Evolutionary conservation across 92 coral and sea anemone genomes (phyloP), one percentile per base, ranked within the genome.

Genomic region (Palythoa grandiflora): DNA sequence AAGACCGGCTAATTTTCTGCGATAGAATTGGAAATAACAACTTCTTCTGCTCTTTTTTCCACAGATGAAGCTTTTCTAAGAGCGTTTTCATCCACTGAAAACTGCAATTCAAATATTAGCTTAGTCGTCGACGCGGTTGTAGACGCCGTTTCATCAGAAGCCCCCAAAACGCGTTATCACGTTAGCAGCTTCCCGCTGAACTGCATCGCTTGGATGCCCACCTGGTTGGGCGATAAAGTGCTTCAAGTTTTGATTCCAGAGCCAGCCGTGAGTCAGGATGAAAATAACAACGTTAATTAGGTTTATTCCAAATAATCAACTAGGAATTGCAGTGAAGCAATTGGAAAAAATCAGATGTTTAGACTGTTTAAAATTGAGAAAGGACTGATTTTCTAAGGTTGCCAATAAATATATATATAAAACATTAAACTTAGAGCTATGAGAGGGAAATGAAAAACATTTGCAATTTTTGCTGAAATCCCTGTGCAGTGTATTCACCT

Each of bases 121-220:
- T 54, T 66, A 54, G 92, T 89, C 35, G 78, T 70, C 8, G 89
- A 84, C 36, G 92, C 92, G 35, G 83, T 89, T 3, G 74, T 89
- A 14, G 86, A 89, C 75, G 92, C 89, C 65, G 80, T 89, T 51
- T 38, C 83, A 17, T 89, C 89, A 20, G 48, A 66, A 10, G 78
- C 74, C 21, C 92, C 92, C 9, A 78, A 68, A 79, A 50, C 38
- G 53, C 92, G 92, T 20, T 89, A 89, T 57, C 85, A 84, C 35
- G 47, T 89, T 55, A 84, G 92, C 75, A 84, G 83, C 17, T 66
- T 84, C 13, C 65, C 87, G 65, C 87, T 87, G 86, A 71, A 84
- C 44, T 89, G 92, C 85, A 40, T 89, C 36, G 72, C 89, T 9
- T 75, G 92, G 70, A 14, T 89, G 36, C 89, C 92, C 36, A 84